Evolutionary conservation across 2,113 vertebrate genomes (phyloP).

Genomic region (Engystomops pustulosus): DNA sequence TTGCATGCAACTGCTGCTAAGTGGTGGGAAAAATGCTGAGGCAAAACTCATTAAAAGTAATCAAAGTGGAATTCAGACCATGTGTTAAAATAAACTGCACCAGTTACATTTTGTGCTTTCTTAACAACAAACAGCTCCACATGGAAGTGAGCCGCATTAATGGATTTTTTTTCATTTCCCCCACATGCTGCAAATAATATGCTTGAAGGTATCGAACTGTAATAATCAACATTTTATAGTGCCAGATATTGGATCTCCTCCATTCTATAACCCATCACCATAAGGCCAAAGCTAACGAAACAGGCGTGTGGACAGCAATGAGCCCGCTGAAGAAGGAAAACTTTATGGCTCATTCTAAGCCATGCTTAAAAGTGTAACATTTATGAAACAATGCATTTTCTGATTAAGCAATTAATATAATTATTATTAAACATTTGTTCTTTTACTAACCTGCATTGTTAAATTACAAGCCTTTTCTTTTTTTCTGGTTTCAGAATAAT

Average conservation of each 20-base stretch:
- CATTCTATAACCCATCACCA: slow-evolving; percentile 28
- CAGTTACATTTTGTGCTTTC: slow-evolving; percentile 64
- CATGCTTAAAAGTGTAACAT: background rate
- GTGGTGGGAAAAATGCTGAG: slow-evolving; percentile 47
- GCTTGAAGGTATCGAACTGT: slow-evolving; percentile 55
- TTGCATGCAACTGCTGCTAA: slow-evolving; percentile 54
- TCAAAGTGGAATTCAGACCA: slow-evolving; percentile 63
- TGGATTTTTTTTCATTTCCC: slow-evolving; percentile 66
- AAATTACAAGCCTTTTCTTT: background rate
- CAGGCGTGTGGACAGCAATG: background rate
- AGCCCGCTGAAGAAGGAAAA: background rate
- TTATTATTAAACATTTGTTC: background rate
- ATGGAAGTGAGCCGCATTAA: slow-evolving; percentile 62
- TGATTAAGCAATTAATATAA: too few species aligned
- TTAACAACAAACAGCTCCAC: slow-evolving; percentile 60
- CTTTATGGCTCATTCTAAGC: background rate
- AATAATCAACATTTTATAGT: slow-evolving; percentile 48
- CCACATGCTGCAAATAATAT: slow-evolving; percentile 62
- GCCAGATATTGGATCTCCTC: slow-evolving; percentile 31
- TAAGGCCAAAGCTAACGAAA: background rate
- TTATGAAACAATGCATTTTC: background rate
- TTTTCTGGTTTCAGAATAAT: too few species aligned
- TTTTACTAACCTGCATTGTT: background rate
- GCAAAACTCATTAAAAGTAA: slow-evolving; percentile 63
- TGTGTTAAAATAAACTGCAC: slow-evolving; percentile 64